Evolutionary conservation across 2,888 invertebrate genomes (phyloP), one percentile per base, ranked within the genome.

Genomic region (Chymomyza procnemis): DNA sequence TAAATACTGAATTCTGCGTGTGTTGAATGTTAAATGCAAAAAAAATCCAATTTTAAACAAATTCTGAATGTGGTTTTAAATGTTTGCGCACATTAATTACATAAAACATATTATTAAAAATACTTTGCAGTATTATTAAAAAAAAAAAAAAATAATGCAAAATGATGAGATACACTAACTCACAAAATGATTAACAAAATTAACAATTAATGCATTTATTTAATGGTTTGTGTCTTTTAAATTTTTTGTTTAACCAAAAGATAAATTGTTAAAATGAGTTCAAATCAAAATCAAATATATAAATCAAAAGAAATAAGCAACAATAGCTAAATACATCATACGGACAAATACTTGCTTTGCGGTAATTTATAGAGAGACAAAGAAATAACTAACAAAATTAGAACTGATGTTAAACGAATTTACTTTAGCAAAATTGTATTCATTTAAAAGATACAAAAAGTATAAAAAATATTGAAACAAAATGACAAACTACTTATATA

Each of bases 321-420:
- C 46, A 56, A 46, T 18, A 30, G 19, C 48, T 52, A 60, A 57
- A 61, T 57, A 60, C n/a, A n/a, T n/a, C n/a, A n/a, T 6, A 66
- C 66, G 57, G 56, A 4, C 61, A 56, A 59, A 46, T 26, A 70
- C 18, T 41, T 41, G 34, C 34, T 41, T 41, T 41, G 9, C 34
- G 34, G 34, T 41, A 41, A 41, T 12, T 52, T 48, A 22, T 19
- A 50, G 61, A 67, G 26, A 69, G 61, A 64, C 60, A 67, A 66
- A 71, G 66, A 69, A 76, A 72, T 76, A 85, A 73, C 64, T 73
- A 75, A 75, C 52, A 48, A 66, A 73, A 78, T 79, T 88, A 87
- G 89, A 89, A 89, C 89, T 89, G 88, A 85, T 81, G 88, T 84
- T 85, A 79, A 87, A 89, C 89, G 89, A 89, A 89, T 89, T 89